Percentiles rank a stretch among this genome's conserved stretches.
phyloP scores from a whole-genome alignment of 2,888 invertebrate species.

The Pegoplata infirma region DNA sequence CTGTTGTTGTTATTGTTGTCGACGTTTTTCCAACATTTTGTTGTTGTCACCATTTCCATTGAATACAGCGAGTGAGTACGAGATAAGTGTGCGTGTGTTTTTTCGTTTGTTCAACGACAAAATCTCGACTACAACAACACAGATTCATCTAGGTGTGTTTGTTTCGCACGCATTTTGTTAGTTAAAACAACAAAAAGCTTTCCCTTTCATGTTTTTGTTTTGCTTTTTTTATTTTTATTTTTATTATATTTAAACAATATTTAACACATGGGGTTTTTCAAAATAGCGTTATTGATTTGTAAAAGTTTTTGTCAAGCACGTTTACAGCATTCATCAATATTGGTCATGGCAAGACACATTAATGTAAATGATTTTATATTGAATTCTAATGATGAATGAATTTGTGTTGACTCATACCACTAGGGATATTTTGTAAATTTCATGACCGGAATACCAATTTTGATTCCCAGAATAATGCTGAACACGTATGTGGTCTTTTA shows the following conservation, averaged over 20 bases:
- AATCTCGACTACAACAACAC: background rate
- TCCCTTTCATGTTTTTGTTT: constrained; percentile 38
- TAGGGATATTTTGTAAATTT: too few relatives aligned
- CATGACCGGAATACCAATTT: too few relatives aligned
- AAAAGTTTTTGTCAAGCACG: background rate
- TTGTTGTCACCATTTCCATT: constrained; percentile 33
- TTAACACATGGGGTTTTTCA: background rate
- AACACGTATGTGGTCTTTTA: too few relatives aligned
- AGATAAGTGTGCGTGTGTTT: constrained; percentile 8
- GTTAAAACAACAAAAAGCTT: constrained; percentile 30
- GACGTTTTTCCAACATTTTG: background rate
- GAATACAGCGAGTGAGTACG: background rate
- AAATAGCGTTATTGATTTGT: background rate
- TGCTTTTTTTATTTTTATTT: too few relatives aligned
- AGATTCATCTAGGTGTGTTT: constrained; percentile 31
- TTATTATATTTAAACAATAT: constrained; percentile 5
- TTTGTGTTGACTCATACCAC: too few relatives aligned
- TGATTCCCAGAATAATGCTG: too few relatives aligned
- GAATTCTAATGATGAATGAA: too few relatives aligned
- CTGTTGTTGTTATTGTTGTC: background rate
- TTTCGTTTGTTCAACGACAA: background rate
- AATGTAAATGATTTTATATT: too few relatives aligned
- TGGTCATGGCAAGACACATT: too few relatives aligned
- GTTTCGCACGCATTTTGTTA: constrained; percentile 34
- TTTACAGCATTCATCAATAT: background rate